Evolutionary conservation across 1,140 invertebrate species (phyloP).

Genomic region (Bilobella aurantiaca): DNA sequence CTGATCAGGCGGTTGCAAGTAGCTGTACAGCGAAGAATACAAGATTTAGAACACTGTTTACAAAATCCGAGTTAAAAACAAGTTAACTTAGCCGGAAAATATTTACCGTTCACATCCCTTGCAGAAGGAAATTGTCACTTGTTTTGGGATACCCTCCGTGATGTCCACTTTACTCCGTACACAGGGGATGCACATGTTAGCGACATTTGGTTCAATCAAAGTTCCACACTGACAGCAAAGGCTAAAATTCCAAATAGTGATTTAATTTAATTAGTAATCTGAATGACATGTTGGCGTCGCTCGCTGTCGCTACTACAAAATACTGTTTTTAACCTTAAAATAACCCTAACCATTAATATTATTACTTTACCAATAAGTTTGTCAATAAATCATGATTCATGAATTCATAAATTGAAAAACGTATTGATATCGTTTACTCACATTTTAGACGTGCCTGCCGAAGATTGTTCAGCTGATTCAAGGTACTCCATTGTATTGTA

Average conservation of each 20-base stretch:
- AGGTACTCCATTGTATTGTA: too few relatives aligned
- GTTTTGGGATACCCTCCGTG: slow-evolving; percentile 91
- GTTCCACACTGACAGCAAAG: slow-evolving; percentile 72
- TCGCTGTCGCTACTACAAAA: too few relatives aligned
- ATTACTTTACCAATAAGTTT: too few relatives aligned
- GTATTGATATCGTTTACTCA: not conserved
- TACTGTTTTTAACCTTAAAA: too few relatives aligned
- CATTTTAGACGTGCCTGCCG: not conserved
- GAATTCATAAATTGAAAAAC: not conserved
- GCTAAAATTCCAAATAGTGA: too few relatives aligned
- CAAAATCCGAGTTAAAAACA: too few relatives aligned
- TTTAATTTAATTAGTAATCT: too few relatives aligned
- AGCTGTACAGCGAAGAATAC: too few relatives aligned
- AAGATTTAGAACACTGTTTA: too few relatives aligned
- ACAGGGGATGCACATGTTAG: slow-evolving; percentile 95
- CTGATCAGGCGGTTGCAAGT: slow-evolving; percentile 81
- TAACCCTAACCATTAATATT: too few relatives aligned
- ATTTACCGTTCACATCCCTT: slow-evolving; percentile 75
- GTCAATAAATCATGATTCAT: not conserved
- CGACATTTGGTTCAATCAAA: slow-evolving; percentile 81
- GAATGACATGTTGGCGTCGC: too few relatives aligned
- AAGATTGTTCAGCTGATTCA: too few relatives aligned
- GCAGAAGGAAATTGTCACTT: slow-evolving; percentile 78
- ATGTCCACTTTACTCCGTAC: slow-evolving; percentile 84
- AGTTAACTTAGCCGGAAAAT: not conserved